Percentiles rank a stretch among this genome's conserved stretches.
These are phyloP conservation scores for Oscheius sp. DNA, from an alignment of 2,888 invertebrate species.

Conservation along the genomic window DNA sequence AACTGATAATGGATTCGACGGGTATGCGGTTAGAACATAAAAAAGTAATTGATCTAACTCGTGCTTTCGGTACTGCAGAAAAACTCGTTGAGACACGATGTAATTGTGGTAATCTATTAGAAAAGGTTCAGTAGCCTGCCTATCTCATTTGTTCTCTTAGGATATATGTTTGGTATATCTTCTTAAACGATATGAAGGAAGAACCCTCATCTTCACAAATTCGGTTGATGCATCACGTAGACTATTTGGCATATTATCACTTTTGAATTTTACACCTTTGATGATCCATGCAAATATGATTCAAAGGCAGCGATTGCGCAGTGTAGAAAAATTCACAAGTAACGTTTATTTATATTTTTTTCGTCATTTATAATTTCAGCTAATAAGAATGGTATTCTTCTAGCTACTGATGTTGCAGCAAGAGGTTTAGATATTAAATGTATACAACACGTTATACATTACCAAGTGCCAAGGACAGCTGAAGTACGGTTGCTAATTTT, in stretches of 20 bases:
- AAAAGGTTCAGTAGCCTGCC: slow-evolving; percentile 59
- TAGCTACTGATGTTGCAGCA: slow-evolving; percentile 95
- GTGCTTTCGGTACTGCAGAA: slow-evolving; percentile 84
- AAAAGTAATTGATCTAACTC: slow-evolving; percentile 91
- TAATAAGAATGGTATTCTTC: slow-evolving; percentile 81
- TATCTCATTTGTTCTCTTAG: slow-evolving; percentile 74
- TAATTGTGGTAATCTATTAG: slow-evolving; percentile 73
- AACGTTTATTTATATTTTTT: slow-evolving; percentile 17
- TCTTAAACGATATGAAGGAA: slow-evolving; percentile 84
- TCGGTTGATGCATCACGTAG: slow-evolving; percentile 83
- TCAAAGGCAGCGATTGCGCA: slow-evolving; percentile 91
- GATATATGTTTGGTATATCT: slow-evolving; percentile 94
- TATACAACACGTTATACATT: slow-evolving; percentile 94
- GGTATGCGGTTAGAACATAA: slow-evolving; percentile 74
- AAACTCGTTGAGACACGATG: slow-evolving; percentile 87
- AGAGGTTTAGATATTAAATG: slow-evolving; percentile 93
- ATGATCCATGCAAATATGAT: slow-evolving; percentile 82
- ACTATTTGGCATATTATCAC: slow-evolving; percentile 75
- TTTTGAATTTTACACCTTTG: slow-evolving; percentile 78
- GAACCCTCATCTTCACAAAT: slow-evolving; percentile 88
- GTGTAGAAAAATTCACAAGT: slow-evolving; percentile 84
- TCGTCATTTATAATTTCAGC: slow-evolving; percentile 57
- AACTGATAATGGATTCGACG: slow-evolving; percentile 59
- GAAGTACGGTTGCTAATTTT: slow-evolving; percentile 78
- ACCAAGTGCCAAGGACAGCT: slow-evolving; percentile 92